These are phyloP conservation scores for Hydraecia micacea DNA, from an alignment of 2,888 invertebrate genomes.

Conservation along the genomic window DNA sequence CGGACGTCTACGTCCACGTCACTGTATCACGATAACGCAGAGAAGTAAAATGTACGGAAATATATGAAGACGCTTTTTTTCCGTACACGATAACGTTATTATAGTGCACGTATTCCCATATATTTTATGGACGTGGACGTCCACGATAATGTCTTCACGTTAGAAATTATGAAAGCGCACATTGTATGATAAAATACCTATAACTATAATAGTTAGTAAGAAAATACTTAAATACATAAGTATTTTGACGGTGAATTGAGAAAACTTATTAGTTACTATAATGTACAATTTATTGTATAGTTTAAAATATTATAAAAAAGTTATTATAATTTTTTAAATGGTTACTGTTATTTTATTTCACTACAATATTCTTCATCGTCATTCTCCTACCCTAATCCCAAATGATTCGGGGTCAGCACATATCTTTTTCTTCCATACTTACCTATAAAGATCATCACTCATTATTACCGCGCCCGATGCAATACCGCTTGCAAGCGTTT, in stretches of 20 bases:
- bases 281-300: constrained; percentile 25
- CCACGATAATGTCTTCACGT: not conserved
- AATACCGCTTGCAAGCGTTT: not conserved
- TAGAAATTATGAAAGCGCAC: not conserved
- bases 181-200: constrained; percentile 33
- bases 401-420: not conserved
- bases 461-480: not conserved
- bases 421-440: too few relatives aligned
- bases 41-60: too few relatives aligned
- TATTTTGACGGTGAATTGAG: constrained; percentile 25
- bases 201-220: constrained; percentile 14
- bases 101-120: not conserved
- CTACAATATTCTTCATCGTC: not conserved
- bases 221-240: not conserved
- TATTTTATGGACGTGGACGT: not conserved
- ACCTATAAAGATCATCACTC: not conserved
- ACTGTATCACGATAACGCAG: too few relatives aligned
- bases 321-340: constrained; percentile 26
- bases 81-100: not conserved
- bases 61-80: not conserved
- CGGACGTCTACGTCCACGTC: too few relatives aligned
- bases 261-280: not conserved
- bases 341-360: constrained; percentile 33
- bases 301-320: constrained; percentile 13
- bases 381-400: not conserved